Base-by-base conservation (phyloP, 2,113 vertebrate species). In the Pelusios castaneus region DNA sequence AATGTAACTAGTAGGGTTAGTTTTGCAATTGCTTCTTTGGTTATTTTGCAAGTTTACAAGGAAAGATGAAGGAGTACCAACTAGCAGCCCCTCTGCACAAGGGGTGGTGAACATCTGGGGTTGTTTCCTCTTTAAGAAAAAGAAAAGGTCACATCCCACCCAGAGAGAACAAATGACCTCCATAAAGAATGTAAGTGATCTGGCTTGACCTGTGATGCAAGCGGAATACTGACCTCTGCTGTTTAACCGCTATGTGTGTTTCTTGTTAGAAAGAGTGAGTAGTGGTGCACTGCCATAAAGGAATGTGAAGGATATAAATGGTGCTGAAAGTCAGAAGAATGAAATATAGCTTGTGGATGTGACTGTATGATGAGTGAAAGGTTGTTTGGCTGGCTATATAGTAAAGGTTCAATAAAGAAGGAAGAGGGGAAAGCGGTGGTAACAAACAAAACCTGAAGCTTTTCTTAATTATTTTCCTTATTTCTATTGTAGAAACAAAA, bases 151-250 rank as follows among this genome's bases (percentile, higher is more conserved):
- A 95, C 79, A 97, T 98, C 97, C 98, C 98, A 98, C 98, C 98
- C 98, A 98, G 94, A n/a, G 98, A 98, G 98, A 96, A 97, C 97
- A 96, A 97, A 75, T 98, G 98, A 98, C 97, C 98, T 97, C 93
- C 95, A 97, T 96, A 96, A 97, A 97, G 98, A 98, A 97, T 98
- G 97, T 92, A 97, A 98, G 97, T 97, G 97, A 98, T 97, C 97
- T 95, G 94, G 83, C 82, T 90, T 97, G 98, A 97, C 98, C 97
- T 97, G 95, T 97, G 97, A 97, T 3, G 91, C 21, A 90, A 97
- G 90, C 94, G 56, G 55, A 75, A 90, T n/a, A 89, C 88, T 96
- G 96, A 97, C 97, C 98, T 97, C 87, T 75, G 94, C 52, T 3
- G 84, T 89, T 93, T 92, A 95, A 96, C 96, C 76, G 93, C 93